Base-by-base conservation (phyloP, 2,888 invertebrate genomes). In the Sarcophaga subvicina region DNA sequence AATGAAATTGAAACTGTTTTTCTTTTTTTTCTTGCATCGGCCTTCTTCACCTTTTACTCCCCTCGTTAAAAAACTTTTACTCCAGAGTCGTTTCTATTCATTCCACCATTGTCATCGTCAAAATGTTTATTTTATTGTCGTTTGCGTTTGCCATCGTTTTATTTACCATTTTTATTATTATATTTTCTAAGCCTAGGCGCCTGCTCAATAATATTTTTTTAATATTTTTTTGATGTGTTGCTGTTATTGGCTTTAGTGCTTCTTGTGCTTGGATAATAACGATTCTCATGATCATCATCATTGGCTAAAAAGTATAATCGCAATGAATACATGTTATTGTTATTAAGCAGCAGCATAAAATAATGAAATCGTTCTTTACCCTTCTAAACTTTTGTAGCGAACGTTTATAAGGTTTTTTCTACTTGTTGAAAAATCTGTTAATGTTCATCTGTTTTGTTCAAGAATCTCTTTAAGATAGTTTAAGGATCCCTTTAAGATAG, bases 1-100 rank as follows among this genome's bases (percentile, higher is more conserved):
- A 92, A 91, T 91, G 91, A 92, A 92, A 91, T 90, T 90, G 90
- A 92, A 91, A 91, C 91, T 90, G 90, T 27, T 27, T 27, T 27
- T 88, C 83, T n/a, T n/a, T 86, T 83, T 82, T 17, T 67, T 14
- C 62, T 62, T 25, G 17, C 27, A 27, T 27, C 27, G 27, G 27
- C 6, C 27, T 27, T 27, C 22, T 49, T 12, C 49, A 49, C 12
- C 49, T 49, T 11, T 37, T 59, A 10, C 54, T 54, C 59, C 27
- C 12, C 22, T 66, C 6, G n/a, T 25, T 62, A n/a, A 5, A 17
- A 12, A 49, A 14, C 14, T 49, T 49, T 12, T 12, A 49, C 49
- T 49, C 14, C 14, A 27, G 14, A 27, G 22, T 54, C 49, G 59
- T 37, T 47, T 64, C 59, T 64, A 45, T 27, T 64, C 45, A 5